Evolutionary conservation across 2,113 vertebrate genomes (phyloP).

Genomic region (Channa maculata): DNA sequence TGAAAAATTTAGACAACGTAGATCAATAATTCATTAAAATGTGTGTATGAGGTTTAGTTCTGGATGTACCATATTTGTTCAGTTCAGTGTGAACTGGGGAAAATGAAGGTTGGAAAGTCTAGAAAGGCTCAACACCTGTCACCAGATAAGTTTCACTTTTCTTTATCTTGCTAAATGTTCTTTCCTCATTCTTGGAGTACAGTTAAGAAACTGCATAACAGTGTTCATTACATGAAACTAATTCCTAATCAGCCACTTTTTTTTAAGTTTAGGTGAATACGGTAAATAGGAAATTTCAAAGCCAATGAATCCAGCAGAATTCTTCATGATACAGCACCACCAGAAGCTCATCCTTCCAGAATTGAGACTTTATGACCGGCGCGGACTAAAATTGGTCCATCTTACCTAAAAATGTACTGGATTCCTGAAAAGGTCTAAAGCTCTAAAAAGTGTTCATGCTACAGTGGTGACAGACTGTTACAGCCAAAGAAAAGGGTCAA

Average conservation of each 20-base stretch:
- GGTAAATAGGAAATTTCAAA: no score
- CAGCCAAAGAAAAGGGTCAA: not conserved
- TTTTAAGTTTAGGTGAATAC: no score
- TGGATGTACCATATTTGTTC: not conserved
- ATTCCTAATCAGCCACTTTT: not conserved
- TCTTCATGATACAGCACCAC: not conserved
- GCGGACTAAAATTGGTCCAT: not conserved
- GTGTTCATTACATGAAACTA: not conserved
- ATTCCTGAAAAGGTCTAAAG: constrained; percentile 3
- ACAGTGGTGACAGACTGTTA: constrained; percentile 1
- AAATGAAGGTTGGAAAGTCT: no score
- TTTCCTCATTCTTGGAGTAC: no score
- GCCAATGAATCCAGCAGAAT: not conserved
- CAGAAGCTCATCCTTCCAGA: not conserved
- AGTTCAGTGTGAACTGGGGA: not conserved
- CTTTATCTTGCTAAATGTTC: not conserved
- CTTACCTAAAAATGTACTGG: not conserved
- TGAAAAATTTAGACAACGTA: not conserved
- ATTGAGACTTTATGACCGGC: not conserved
- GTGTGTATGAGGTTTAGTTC: not conserved
- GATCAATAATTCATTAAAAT: not conserved
- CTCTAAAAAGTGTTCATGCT: not conserved
- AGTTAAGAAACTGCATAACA: not conserved
- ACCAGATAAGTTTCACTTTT: not conserved
- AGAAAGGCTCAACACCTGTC: no score